Evolutionary conservation across 2,797 vertebrate species (phyloP).

Genomic region (Spea hammondii): DNA sequence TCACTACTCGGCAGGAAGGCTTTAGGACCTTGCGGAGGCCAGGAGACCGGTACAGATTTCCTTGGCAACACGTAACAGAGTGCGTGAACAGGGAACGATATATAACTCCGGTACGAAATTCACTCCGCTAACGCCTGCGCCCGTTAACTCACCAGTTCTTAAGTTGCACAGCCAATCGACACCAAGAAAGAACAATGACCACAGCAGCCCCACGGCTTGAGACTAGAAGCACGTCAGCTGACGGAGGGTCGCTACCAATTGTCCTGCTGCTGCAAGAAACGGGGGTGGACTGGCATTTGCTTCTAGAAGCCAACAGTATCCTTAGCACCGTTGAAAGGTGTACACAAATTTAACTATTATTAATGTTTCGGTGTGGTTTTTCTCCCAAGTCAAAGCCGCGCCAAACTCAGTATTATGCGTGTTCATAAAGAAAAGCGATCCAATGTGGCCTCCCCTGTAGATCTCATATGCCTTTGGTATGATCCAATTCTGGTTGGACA

Average conservation of each 20-base stretch:
- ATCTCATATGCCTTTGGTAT: slow-evolving; percentile 12
- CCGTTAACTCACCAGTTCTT: slow-evolving; percentile 11
- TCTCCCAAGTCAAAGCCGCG: too few species aligned
- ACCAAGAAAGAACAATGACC: not conserved
- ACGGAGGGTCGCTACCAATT: not conserved
- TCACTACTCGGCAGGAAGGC: not conserved
- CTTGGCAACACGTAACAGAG: not conserved
- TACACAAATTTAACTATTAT: too few species aligned
- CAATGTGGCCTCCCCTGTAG: not conserved
- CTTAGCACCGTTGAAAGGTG: too few species aligned
- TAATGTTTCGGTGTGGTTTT: too few species aligned
- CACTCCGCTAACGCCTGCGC: too few species aligned
- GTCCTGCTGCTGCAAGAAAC: not conserved
- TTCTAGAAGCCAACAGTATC: too few species aligned
- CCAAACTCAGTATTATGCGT: too few species aligned
- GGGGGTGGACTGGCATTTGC: not conserved
- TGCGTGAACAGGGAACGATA: not conserved
- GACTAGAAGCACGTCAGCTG: slow-evolving; percentile 26
- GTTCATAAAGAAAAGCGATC: not conserved
- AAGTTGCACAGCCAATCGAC: not conserved
- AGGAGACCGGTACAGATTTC: not conserved
- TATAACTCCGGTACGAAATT: too few species aligned
- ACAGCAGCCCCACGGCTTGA: not conserved
- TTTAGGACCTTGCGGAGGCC: slow-evolving; percentile 21
- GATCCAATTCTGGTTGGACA: not conserved